phyloP scores from a whole-genome alignment of 1,140 invertebrate species.

The Drosophila equinoxialis region DNA sequence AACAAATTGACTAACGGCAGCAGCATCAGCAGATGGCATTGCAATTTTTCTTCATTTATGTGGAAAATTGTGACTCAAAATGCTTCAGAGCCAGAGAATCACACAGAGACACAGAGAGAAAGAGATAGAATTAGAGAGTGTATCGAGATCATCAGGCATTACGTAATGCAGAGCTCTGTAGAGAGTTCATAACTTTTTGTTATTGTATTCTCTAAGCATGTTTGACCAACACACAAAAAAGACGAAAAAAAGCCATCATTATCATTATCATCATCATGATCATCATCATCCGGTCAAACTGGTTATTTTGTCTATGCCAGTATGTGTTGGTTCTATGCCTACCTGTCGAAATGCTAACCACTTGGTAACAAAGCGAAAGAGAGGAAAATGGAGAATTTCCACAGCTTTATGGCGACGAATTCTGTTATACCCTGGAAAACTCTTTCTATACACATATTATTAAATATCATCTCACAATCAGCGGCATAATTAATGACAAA shows the following conservation, averaged over 20 bases:
- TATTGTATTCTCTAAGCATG: constrained; percentile 4
- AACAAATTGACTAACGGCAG: not conserved
- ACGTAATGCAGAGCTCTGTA: constrained; percentile 6
- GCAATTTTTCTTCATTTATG: constrained; percentile 4
- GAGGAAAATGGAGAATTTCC: not conserved
- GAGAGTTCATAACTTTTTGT: constrained; percentile 13
- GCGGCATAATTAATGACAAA: too few relatives aligned
- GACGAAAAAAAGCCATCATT: not conserved
- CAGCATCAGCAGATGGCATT: not conserved
- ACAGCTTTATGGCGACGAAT: not conserved
- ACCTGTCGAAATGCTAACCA: constrained; percentile 6
- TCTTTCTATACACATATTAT: too few relatives aligned
- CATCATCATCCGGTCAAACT: constrained; percentile 4
- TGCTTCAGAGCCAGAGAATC: not conserved
- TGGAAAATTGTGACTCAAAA: not conserved
- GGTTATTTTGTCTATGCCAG: not conserved
- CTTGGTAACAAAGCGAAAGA: not conserved
- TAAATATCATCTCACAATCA: too few relatives aligned
- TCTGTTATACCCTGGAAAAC: not conserved
- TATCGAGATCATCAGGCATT: constrained; percentile 9
- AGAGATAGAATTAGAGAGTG: not conserved
- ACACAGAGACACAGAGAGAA: not conserved
- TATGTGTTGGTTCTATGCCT: constrained; percentile 8
- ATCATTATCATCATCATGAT: too few relatives aligned
- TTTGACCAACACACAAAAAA: constrained; percentile 1